These are phyloP conservation scores for Bergia puertoricense DNA, from an alignment of 92 coral and sea anemone genomes.

Conservation along the genomic window DNA sequence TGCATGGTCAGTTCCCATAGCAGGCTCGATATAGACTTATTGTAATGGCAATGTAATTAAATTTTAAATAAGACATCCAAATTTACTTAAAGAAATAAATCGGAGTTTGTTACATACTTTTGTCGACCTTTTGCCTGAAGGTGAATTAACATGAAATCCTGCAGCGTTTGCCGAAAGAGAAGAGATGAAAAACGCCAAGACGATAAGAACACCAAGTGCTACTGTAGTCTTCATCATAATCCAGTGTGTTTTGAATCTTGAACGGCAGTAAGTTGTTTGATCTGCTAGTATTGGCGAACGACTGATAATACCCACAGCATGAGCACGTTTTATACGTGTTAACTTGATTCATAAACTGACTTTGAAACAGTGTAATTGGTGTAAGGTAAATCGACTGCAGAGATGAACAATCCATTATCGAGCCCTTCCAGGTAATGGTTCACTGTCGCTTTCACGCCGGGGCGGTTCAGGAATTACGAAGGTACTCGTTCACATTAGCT, in stretches of 20 bases:
- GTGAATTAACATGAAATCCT: not conserved
- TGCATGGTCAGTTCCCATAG: no score
- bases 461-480: no score
- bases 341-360: not conserved
- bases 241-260: not conserved
- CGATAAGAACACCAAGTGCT: not conserved
- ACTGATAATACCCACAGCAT: not conserved
- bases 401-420: not conserved
- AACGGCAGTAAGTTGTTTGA: no score
- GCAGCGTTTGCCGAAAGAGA: not conserved
- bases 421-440: not conserved
- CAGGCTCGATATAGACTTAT: no score
- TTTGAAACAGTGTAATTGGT: no score
- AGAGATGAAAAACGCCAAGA: not conserved
- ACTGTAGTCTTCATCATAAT: not conserved
- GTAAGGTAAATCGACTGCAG: not conserved
- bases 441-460: no score
- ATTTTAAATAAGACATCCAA: no score
- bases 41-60: no score
- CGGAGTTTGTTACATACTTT: not conserved
- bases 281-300: not conserved
- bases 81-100: no score
- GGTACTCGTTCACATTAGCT: no score
- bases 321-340: not conserved
- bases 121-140: not conserved